Percentiles rank a stretch among this genome's conserved stretches.
These are phyloP conservation scores for Pogonognathellus flavescens DNA, from an alignment of 1,140 invertebrate species.

Conservation along the genomic window DNA sequence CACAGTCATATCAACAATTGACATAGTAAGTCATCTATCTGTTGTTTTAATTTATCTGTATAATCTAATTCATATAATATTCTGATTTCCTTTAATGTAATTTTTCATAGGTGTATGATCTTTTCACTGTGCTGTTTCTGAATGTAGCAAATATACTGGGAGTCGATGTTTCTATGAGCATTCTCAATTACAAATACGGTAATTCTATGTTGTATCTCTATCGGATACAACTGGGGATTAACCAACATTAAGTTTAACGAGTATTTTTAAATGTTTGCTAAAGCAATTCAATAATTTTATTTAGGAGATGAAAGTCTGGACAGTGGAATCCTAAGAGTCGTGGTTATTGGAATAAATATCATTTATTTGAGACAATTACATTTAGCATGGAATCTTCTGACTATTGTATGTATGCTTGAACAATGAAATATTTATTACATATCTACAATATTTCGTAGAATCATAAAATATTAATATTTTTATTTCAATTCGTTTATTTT, in stretches of 20 bases:
- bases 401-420: neutral
- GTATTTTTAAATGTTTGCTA: neutral
- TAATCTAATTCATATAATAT: neutral
- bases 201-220: neutral
- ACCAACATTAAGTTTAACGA: neutral
- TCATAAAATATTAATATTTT: too few relatives aligned
- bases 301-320: slow-evolving; percentile 15
- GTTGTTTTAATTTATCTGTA: neutral
- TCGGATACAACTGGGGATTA: neutral
- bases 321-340: slow-evolving; percentile 7
- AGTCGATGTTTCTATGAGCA: slow-evolving; percentile 26
- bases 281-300: too few relatives aligned
- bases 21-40: neutral
- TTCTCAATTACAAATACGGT: slow-evolving; percentile 12
- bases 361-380: slow-evolving; percentile 18
- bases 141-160: slow-evolving; percentile 24
- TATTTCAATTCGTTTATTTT: too few relatives aligned
- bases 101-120: slow-evolving; percentile 8
- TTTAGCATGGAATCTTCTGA: slow-evolving; percentile 37
- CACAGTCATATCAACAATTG: slow-evolving; percentile 20
- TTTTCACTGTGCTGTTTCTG: slow-evolving; percentile 15
- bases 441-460: too few relatives aligned
- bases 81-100: neutral
- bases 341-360: slow-evolving; percentile 20
- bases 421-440: neutral